Conservation (phyloP, 2,888 invertebrate genomes). For the Dynastes grantii region DNA sequence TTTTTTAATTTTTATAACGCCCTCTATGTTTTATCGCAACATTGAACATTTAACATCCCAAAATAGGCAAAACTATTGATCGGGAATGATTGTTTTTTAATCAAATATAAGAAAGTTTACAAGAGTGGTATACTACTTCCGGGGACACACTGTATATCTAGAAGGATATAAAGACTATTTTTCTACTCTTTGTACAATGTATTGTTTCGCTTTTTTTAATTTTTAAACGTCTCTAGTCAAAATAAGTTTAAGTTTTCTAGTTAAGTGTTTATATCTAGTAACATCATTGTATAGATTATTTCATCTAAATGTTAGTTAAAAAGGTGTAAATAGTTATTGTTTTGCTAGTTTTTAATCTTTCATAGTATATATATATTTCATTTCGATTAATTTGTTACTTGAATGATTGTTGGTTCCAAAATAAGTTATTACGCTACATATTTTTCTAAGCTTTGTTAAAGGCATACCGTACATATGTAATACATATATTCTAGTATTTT, state of each 20-base stretch:
- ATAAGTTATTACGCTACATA: conserved; percentile 2
- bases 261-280: neutral
- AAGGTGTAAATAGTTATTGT: neutral
- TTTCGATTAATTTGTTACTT: too few relatives aligned
- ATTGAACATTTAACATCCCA: neutral
- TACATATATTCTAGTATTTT: neutral
- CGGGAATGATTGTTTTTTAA: neutral
- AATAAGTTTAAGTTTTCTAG: neutral
- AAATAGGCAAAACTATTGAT: neutral
- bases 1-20: too few relatives aligned
- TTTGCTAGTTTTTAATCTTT: neutral
- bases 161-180: conserved; percentile 3
- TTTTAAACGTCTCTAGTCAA: conserved; percentile 3
- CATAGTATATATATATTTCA: too few relatives aligned
- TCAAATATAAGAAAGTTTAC: neutral
- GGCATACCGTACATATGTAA: neutral
- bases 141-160: neutral
- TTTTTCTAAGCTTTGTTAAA: conserved; percentile 20
- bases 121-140: too few relatives aligned
- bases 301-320: neutral
- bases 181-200: conserved; percentile 10
- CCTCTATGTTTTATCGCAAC: neutral
- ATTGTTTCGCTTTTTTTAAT: neutral
- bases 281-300: too few relatives aligned
- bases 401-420: neutral